Evolutionary conservation across 2,797 vertebrate species (phyloP), one percentile per base, ranked within the genome.

Genomic region (Sternarchorhynchus goeldii): DNA sequence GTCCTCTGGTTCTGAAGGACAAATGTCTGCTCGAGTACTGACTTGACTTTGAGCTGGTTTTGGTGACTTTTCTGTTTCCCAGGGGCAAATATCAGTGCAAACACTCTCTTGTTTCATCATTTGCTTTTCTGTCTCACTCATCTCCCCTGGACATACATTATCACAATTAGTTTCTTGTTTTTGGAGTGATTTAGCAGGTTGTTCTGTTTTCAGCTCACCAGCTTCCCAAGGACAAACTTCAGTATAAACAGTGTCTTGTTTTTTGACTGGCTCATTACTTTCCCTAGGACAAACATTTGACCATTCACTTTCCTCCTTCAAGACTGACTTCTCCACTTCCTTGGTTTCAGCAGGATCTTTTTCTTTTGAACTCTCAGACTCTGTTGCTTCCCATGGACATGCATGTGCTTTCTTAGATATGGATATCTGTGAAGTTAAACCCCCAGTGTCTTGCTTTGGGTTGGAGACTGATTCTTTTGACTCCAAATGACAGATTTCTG

Each of bases 111-210:
- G 81, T 0, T 0, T 3, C 75, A 75, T 69, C 0, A 3, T 0
- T 1, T 29, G 0, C 17, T 84, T 72, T 17, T 77, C 81, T 64
- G 60, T 31, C 18, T 63, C n/a, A 2, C 36, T 85, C 12, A 60
- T 84, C 75, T 93, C 90, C 88, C 80, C 89, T 0, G 91, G 88
- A 45, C 84, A 90, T n/a, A 87, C 0, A 0, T 88, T 88, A 21
- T 75, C 60, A 65, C 25, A 86, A 45, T 31, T 41, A 6, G 31
- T 83, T 10, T 79, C 87, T 50, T 81, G 81, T 29, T 53, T 56
- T 71, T 85, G 75, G 68, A n/a, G 29, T 39, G 55, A 25, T 70
- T 67, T 78, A 0, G 77, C 85, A 62, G 68, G 14, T 41, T 80
- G 84, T 6, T 73, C 81, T 32, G n/a, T 82, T 71, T 60, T 50